A percentile compares a stretch with the other conserved stretches of the same genome.
Conservation (phyloP, 1,140 invertebrate genomes). For the Habropoda laboriosa region DNA sequence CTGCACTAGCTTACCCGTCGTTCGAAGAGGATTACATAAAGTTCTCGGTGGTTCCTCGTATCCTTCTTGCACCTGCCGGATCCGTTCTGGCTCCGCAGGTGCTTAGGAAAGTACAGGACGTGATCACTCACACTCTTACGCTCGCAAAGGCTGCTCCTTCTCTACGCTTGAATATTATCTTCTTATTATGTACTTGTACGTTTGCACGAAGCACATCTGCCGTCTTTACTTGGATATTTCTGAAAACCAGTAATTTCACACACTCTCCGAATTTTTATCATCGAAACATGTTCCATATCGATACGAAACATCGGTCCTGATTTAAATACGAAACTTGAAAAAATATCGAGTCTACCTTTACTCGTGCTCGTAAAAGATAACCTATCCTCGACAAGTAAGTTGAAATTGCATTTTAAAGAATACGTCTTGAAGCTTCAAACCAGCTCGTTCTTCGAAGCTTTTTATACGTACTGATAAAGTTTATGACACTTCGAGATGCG, state of each 20-base stretch:
- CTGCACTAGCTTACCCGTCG: background rate
- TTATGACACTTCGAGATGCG: background rate
- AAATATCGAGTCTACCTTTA: background rate
- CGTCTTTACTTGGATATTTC: slow-evolving; percentile 1
- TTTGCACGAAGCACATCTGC: slow-evolving; percentile 36
- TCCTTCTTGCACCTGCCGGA: slow-evolving; percentile 60
- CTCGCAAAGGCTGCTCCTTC: slow-evolving; percentile 21
- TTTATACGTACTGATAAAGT: background rate
- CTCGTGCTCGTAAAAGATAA: background rate
- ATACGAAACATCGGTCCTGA: no score
- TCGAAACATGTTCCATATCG: no score
- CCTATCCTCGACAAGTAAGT: background rate
- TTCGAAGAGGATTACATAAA: slow-evolving; percentile 19
- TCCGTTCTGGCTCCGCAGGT: slow-evolving; percentile 55
- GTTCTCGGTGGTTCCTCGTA: slow-evolving; percentile 26
- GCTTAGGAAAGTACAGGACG: slow-evolving; percentile 59
- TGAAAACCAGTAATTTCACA: slow-evolving; percentile 1
- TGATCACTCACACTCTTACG: slow-evolving; percentile 23
- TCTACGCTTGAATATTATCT: slow-evolving; percentile 50
- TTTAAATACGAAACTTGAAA: background rate
- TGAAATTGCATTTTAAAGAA: background rate
- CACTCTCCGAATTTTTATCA: background rate
- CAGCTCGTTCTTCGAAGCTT: background rate
- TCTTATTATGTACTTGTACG: slow-evolving; percentile 28
- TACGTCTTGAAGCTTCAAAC: background rate